Percentiles rank a stretch among this genome's conserved stretches.
Evolutionary conservation across 2,113 vertebrate species (phyloP).

Genomic region (Rallus limicola): DNA sequence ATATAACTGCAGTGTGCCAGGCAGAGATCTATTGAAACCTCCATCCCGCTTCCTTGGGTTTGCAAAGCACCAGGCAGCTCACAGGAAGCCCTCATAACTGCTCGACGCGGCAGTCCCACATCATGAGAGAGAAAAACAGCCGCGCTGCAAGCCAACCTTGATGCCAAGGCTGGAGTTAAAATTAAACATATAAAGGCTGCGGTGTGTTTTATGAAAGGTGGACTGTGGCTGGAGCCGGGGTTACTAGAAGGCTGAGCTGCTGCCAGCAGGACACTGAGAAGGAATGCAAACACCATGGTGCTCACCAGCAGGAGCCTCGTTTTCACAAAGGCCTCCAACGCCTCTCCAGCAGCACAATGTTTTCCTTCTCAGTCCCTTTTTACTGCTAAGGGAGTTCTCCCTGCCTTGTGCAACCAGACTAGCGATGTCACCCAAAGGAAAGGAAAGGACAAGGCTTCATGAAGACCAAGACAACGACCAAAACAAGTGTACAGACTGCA

Average conservation of each 20-base stretch:
- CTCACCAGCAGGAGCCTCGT: background rate
- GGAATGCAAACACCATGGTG: background rate
- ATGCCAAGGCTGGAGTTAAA: background rate
- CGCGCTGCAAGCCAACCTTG: rapidly evolving
- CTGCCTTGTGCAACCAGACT: rapidly evolving
- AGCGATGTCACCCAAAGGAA: background rate
- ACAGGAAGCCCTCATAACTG: rapidly evolving
- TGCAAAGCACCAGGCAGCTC: background rate
- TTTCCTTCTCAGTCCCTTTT: background rate
- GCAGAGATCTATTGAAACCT: background rate
- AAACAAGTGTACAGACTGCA: background rate
- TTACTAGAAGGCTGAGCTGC: background rate
- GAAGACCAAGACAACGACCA: background rate
- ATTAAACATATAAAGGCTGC: rapidly evolving
- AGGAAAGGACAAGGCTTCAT: background rate
- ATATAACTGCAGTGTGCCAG: rapidly evolving
- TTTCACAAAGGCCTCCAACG: background rate
- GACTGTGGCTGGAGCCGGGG: rapidly evolving
- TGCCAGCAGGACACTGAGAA: rapidly evolving
- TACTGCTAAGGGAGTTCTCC: background rate
- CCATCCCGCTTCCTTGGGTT: background rate
- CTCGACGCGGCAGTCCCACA: rapidly evolving
- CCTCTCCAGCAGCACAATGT: background rate
- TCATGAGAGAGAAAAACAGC: background rate
- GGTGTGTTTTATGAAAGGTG: background rate